Percentiles rank a stretch among this genome's conserved stretches.
Conservation (phyloP, 1,140 invertebrate species). For the Spodoptera frugiperda region DNA sequence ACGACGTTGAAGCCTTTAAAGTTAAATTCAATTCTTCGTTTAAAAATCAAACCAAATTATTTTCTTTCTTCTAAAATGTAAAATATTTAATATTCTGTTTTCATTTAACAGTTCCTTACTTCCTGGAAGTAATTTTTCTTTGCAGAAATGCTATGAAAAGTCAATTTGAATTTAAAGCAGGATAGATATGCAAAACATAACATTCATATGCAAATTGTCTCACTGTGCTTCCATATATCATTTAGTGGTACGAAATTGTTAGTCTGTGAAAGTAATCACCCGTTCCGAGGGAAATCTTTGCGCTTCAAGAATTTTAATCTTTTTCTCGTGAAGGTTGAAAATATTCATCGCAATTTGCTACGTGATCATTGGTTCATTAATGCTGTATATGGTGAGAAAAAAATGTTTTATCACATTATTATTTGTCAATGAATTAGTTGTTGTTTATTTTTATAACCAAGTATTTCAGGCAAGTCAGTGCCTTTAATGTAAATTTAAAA, state of each 20-base stretch:
- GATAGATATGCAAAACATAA: slow-evolving; percentile 35
- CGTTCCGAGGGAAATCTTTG: slow-evolving; percentile 1
- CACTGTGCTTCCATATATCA: slow-evolving; percentile 33
- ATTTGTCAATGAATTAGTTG: no score
- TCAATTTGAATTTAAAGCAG: slow-evolving; percentile 41
- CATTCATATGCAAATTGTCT: slow-evolving; percentile 34
- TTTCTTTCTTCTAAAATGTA: background rate
- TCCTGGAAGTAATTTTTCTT: background rate
- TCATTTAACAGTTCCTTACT: slow-evolving; percentile 8
- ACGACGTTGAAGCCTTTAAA: slow-evolving; percentile 44
- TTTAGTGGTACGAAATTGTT: slow-evolving; percentile 19
- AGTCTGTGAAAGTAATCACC: slow-evolving; percentile 22
- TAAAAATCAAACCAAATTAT: background rate
- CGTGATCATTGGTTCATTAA: no score
- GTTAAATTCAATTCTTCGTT: slow-evolving; percentile 27
- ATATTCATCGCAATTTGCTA: no score
- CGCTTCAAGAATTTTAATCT: slow-evolving; percentile 17
- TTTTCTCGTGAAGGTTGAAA: no score
- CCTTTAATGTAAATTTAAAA: no score
- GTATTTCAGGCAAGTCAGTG: no score
- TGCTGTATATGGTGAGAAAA: no score
- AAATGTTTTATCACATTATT: no score
- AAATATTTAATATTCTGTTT: background rate
- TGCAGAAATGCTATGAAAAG: slow-evolving; percentile 16
- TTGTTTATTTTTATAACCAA: no score